Conservation (phyloP, 2,888 invertebrate species). For the Byasa hedistus region DNA sequence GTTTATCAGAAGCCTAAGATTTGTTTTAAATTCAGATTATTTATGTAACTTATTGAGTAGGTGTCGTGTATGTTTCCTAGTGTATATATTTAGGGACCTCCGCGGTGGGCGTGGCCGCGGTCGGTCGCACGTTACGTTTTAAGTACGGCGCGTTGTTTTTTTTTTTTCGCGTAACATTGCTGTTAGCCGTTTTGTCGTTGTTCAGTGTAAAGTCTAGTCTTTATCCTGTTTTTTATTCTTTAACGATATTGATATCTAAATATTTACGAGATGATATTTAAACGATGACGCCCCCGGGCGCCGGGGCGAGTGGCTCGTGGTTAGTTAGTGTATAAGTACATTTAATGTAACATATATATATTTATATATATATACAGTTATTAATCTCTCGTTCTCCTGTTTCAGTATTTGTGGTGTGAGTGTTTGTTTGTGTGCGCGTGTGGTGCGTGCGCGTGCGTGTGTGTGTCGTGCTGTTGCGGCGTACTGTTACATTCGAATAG, state of each 20-base stretch:
- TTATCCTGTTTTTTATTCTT: slow-evolving; percentile 77
- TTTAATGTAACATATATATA: slow-evolving; percentile 60
- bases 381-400: slow-evolving; percentile 75
- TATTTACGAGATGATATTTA: slow-evolving; percentile 77
- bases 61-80: slow-evolving; percentile 63
- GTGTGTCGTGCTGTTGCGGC: slow-evolving; percentile 60
- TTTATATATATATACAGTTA: slow-evolving; percentile 56
- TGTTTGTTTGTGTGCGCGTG: too few relatives aligned
- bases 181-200: slow-evolving; percentile 75
- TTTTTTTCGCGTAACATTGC: slow-evolving; percentile 60
- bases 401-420: slow-evolving; percentile 77
- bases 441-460: slow-evolving; percentile 51
- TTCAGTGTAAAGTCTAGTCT: slow-evolving; percentile 81
- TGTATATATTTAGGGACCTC: slow-evolving; percentile 48
- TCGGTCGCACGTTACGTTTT: slow-evolving; percentile 48
- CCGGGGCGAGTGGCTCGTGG: slow-evolving; percentile 68
- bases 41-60: slow-evolving; percentile 78
- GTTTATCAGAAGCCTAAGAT: slow-evolving; percentile 75
- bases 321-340: slow-evolving; percentile 77
- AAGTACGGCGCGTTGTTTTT: slow-evolving; percentile 38
- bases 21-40: slow-evolving; percentile 78
- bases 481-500: slow-evolving; percentile 79
- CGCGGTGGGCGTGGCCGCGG: slow-evolving; percentile 45
- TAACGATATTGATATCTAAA: slow-evolving; percentile 70
- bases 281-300: slow-evolving; percentile 63